Evolutionary conservation across 2,797 vertebrate species (phyloP), one percentile per base, ranked within the genome.

Genomic region (Onychomys torridus): DNA sequence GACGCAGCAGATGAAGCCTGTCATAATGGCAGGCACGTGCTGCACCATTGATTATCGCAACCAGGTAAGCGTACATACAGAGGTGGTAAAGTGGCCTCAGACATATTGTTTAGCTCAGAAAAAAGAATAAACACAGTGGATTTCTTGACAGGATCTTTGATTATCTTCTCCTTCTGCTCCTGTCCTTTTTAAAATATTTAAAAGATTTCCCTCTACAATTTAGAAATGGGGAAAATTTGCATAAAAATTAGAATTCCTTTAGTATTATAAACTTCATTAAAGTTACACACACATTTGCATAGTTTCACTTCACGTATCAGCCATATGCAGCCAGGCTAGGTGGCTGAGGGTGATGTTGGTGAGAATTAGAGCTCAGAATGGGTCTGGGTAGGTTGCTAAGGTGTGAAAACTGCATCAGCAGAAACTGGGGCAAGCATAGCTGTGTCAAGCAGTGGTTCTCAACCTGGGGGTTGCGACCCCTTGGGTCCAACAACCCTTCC

Each of bases 251-350:
- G 32, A 78, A 29, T 16, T 34, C 37, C 14, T 27, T 40, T 77
- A 85, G 37, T 87, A 46, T 95, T 96, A 88, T 90, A 88, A 40
- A 59, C 16, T 67, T 96, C 5, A 34, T 85, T 89, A 61, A 76
- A 85, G 46, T 5, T 73, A 55, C 6, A 29, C 46, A 52, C 29
- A 14, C 49, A 17, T 93, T 86, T 67, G n/a, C 87, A 78, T 78
- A 76, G 78, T 87, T 81, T 94, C 65, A 89, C 57, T 97, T 93
- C 49, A 97, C 27, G 61, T 65, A 71, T 12, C 6, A 76, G 40
- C 6, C 73, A 69, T n/a, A 10, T 1, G 16, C 59, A 1, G 40
- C 25, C 11, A 16, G 40, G 21, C 19, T 43, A 40, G 5, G 11
- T 88, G 78, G 40, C 43, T 5, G 3, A 88, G 34, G n/a, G 14